Evolutionary conservation across 1,140 invertebrate genomes (phyloP).

Genomic region (Lepidurus couesii): DNA sequence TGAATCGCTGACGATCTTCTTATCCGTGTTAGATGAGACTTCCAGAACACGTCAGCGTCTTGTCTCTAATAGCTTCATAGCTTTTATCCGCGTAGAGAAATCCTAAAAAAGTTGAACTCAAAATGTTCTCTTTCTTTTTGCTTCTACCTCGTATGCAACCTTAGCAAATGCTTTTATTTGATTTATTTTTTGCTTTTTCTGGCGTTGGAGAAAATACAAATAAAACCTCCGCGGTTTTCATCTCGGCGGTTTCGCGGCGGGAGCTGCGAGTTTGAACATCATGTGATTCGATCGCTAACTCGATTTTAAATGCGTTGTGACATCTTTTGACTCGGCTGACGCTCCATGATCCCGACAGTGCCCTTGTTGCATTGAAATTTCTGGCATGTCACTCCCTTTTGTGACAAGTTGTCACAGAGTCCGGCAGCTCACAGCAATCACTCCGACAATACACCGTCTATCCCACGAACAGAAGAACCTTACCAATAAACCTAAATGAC

Average conservation of each 20-base stretch:
- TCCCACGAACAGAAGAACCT: neutral
- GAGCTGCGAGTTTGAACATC: too few relatives aligned
- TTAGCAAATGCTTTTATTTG: neutral
- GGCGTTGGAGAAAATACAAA: too few relatives aligned
- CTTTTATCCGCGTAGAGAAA: neutral
- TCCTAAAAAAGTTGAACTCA: too few relatives aligned
- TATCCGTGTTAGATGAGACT: slow-evolving; percentile 2
- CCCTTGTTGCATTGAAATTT: neutral
- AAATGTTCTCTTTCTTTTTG: too few relatives aligned
- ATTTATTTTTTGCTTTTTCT: too few relatives aligned
- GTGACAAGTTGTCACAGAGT: neutral
- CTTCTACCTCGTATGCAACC: neutral
- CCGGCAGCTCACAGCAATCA: neutral
- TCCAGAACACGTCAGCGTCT: slow-evolving; percentile 17
- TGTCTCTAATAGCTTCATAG: slow-evolving; percentile 14
- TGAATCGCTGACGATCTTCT: slow-evolving; percentile 12
- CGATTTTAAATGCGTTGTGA: neutral
- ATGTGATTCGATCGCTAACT: too few relatives aligned
- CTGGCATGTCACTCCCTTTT: neutral
- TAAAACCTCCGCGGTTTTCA: too few relatives aligned
- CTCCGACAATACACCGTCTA: neutral
- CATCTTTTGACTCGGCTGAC: slow-evolving; percentile 5
- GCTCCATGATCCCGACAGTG: neutral
- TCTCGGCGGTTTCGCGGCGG: too few relatives aligned
- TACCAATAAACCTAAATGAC: slow-evolving; percentile 17